Percentiles rank a stretch among this genome's conserved stretches.
phyloP scores from a whole-genome alignment of 2,797 vertebrate genomes.

The Clamator glandarius region DNA sequence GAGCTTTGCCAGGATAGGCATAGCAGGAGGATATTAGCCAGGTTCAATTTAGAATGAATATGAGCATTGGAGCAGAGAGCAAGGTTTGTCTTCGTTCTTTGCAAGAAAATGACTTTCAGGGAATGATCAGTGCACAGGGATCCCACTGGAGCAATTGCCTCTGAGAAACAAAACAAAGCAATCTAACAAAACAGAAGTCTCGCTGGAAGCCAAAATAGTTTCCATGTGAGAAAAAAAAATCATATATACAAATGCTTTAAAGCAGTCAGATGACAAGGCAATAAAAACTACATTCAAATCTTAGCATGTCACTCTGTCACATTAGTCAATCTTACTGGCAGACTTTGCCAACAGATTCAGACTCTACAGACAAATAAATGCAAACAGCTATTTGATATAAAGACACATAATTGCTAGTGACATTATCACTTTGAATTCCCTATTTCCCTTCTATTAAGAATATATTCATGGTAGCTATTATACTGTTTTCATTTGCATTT shows the following conservation, averaged over 20 bases:
- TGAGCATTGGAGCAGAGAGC: background rate
- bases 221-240: constrained; percentile 20
- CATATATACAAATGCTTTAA: background rate
- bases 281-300: background rate
- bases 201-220: background rate
- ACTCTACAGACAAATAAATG: background rate
- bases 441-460: background rate
- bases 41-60: background rate
- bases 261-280: background rate
- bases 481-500: background rate
- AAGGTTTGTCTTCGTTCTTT: background rate
- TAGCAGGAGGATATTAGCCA: background rate
- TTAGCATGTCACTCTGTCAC: background rate
- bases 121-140: background rate
- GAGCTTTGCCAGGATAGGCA: background rate
- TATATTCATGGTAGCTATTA: background rate
- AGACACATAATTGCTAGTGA: background rate
- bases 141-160: background rate
- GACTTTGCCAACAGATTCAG: background rate
- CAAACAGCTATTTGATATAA: background rate
- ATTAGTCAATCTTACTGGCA: background rate
- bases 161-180: constrained; percentile 16
- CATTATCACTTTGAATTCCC: background rate
- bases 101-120: background rate
- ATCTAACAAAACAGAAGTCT: background rate